Base-by-base conservation (phyloP, 2,113 vertebrate genomes). In the Onychorhynchus coronatus region DNA sequence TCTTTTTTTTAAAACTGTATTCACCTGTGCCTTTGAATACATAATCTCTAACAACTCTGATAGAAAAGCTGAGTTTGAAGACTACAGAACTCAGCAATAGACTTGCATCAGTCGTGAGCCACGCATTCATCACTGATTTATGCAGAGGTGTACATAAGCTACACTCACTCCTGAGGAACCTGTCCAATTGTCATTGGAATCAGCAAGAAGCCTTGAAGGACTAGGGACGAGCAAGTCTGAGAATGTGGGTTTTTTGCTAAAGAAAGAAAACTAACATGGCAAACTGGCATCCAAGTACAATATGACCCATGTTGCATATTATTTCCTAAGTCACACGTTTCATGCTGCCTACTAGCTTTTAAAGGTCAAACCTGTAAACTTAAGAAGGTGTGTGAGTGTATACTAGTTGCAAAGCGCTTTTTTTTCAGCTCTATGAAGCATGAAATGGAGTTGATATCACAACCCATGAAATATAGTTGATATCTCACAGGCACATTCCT, bases 401-500 rank as follows among this genome's bases (percentile, higher is more conserved):
- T 50, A 50, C 70, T 87, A 83, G 82, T 87, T 94, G 86, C 62
- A 97, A 97, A 95, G 73, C 49, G 68, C 70, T 87, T 92, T 97
- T 95, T 96, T 90, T 72, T 93, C 84, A 83, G 87, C 85, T 96
- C 91, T 62, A 74, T 70, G 87, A 96, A 95, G 89, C 85, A 92
- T 93, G 88, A 97, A 96, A 97, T 95, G 95, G 4, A 95, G 94
- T 74, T 79, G 71, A 74, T 95, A 92, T 92, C 97, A 90, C 97
- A 96, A 95, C 67, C 91, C 84, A 97, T 93, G 88, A 97, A 96
- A 97, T 95, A 95, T 5, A 95, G 94, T 74, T 79, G 71, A 74
- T 95, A 92, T 92, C 97, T 98, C 97, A 58, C 65, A 96, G 97
- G 97, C 73, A 95, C 92, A 68, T 88, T 97, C 97, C 85, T 97